Conservation (phyloP, 1,140 invertebrate species). For the Zaprionus vittiger region DNA sequence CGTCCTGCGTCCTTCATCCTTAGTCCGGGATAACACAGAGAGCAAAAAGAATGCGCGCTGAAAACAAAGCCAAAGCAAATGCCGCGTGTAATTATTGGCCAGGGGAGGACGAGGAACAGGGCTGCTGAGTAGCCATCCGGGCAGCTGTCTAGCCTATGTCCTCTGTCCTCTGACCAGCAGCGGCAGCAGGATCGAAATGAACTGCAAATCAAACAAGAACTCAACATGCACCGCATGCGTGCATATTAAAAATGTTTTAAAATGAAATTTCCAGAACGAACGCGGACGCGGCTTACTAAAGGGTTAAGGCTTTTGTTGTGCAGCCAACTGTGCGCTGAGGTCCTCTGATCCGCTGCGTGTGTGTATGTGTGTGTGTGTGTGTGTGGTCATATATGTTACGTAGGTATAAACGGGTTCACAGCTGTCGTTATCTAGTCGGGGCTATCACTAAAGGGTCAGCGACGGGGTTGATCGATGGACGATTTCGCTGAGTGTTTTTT, state of each 20-base stretch:
- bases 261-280: slow-evolving; percentile 47
- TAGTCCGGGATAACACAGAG: slow-evolving; percentile 22
- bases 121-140: slow-evolving; percentile 46
- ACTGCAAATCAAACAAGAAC: slow-evolving; percentile 67
- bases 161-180: slow-evolving; percentile 49
- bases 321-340: slow-evolving; percentile 66
- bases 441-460: slow-evolving; percentile 67
- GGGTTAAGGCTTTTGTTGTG: slow-evolving; percentile 71
- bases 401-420: slow-evolving; percentile 47
- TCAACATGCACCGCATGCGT: slow-evolving; percentile 64
- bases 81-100: slow-evolving; percentile 76
- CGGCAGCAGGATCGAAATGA: slow-evolving; percentile 59
- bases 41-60: slow-evolving; percentile 37
- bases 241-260: slow-evolving; percentile 80
- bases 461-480: slow-evolving; percentile 58
- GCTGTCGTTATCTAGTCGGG: slow-evolving; percentile 73
- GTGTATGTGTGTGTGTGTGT: slow-evolving; percentile 23
- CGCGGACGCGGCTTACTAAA: slow-evolving; percentile 30
- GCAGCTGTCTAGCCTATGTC: slow-evolving; percentile 76
- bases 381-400: slow-evolving; percentile 24
- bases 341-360: slow-evolving; percentile 37
- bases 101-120: slow-evolving; percentile 8
- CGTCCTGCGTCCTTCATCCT: slow-evolving; percentile 59
- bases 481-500: slow-evolving; percentile 18
- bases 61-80: slow-evolving; percentile 72